Base-by-base conservation (phyloP, 2,888 invertebrate species). In the Oscheius sp. region DNA sequence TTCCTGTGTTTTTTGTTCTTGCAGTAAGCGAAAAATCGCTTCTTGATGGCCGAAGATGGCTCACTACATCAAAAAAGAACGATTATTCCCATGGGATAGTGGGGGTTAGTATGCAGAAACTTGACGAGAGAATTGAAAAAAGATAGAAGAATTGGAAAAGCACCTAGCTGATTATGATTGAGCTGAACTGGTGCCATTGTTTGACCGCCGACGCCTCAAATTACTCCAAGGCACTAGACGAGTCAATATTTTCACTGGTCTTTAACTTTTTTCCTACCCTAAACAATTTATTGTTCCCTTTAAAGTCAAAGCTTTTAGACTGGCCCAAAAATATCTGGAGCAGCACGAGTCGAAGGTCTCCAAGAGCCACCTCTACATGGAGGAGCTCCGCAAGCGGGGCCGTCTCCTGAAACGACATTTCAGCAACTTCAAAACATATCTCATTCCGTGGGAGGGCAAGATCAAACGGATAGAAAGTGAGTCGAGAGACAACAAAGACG, bases 371-470 rank as follows among this genome's bases (percentile, higher is more conserved):
- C 84, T 90, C 3, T 90, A 89, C 74, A 89, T 89, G 77, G 89
- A 90, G 68, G 89, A 88, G 70, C 79, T 90, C 65, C 78, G 83
- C 57, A 81, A 83, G 68, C 51, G 77, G 11, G 70, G 65, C 10
- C 62, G 77, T 33, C 55, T 93, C 82, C 93, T 93, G 88, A 92
- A 96, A 32, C 94, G 95, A 90, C 92, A 94, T 55, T 93, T 84
- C 66, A 80, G 93, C 68, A 96, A 97, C 90, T 92, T 95, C 42
- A 93, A 94, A 35, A 94, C 94, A 76, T 92, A 94, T 88, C 91
- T 97, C 65, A 94, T 96, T 77, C 97, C 97, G 0, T 98, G 98
- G 97, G 96, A 97, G 89, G 91, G 93, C 79, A 93, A 96, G 76
- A 97, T 98, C 86, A 98, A 97, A 90, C 94, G 94, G 90, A 97